Base-by-base conservation (phyloP, 2,797 vertebrate species). In the Ibycter americanus region DNA sequence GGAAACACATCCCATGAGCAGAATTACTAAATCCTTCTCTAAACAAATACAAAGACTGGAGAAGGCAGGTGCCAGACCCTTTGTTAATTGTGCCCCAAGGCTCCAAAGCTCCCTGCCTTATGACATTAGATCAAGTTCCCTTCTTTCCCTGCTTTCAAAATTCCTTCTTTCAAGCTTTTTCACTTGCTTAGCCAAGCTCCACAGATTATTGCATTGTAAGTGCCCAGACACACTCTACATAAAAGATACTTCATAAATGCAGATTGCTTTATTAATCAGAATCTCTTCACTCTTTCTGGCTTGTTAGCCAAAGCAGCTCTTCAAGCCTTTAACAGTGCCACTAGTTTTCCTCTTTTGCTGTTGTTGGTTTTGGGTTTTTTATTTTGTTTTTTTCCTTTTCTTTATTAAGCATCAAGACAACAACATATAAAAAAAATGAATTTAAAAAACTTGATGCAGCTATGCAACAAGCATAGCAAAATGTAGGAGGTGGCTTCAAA, bases 21-120 rank as follows among this genome's bases (percentile, higher is more conserved):
- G 59, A 83, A 81, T 71, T 67, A 76, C 44, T 67, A 82, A 70
- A 70, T 47, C 62, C 90, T 87, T 54, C 71, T 83, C 79, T 52
- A 92, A 95, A 93, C 44, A 62, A 80, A 80, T n/a, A 71, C 38
- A 59, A 65, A 88, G 46, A 74, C 65, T 11, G 4, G 47, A 95
- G 79, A 82, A 1, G 1, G 90, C 79, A 96, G 95, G 96, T 93
- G 83, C 86, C 95, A 95, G 91, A 95, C 4, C 73, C 59, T 93
- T 72, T 89, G 76, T 93, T 93, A 94, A 95, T 80, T 92, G 91
- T 59, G 72, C 68, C 93, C 88, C 76, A 93, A 92, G 90, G 95
- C 87, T 87, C 55, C 56, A 62, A 80, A 90, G 19, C 58, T 91
- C 61, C 55, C 72, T 95, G 92, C 91, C 95, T 95, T 84, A 72